phyloP scores from a whole-genome alignment of 2,797 vertebrate species.

The Sparus aurata region DNA sequence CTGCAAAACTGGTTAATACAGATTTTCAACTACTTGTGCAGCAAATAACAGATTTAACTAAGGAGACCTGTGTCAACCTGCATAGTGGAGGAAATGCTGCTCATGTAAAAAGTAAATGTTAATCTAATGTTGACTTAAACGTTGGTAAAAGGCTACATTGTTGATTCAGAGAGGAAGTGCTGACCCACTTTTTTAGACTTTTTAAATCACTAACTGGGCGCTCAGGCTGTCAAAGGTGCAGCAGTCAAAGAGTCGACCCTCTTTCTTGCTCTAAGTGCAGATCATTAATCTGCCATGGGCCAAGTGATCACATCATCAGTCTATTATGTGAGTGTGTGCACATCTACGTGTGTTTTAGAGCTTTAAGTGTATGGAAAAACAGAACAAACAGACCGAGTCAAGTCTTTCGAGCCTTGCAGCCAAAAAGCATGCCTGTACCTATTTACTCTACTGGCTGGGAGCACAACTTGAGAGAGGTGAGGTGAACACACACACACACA shows the following conservation, averaged over 20 bases:
- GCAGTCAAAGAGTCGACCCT: background rate
- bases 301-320: slow-evolving; percentile 4
- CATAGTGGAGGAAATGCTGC: background rate
- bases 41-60: background rate
- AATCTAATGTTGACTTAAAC: background rate
- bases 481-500: slow-evolving; percentile 28
- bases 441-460: slow-evolving; percentile 47
- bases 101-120: slow-evolving; percentile 1
- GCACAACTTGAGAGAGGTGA: slow-evolving; percentile 23
- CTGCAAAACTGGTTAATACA: background rate
- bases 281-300: slow-evolving; percentile 44
- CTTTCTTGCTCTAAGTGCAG: slow-evolving; percentile 23
- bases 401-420: slow-evolving; percentile 55
- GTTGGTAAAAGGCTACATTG: background rate
- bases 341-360: slow-evolving; percentile 27
- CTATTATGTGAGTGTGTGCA: slow-evolving; percentile 33
- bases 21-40: background rate
- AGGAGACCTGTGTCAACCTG: background rate
- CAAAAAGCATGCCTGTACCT: slow-evolving; percentile 69
- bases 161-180: slow-evolving; percentile 21
- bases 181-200: slow-evolving; percentile 4
- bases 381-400: slow-evolving; percentile 52
- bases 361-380: slow-evolving; percentile 49
- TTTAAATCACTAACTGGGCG: slow-evolving; percentile 21
- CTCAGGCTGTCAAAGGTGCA: slow-evolving; percentile 20